Percentiles rank a stretch among this genome's conserved stretches.
These are phyloP conservation scores for Herpailurus yagouaroundi DNA, from an alignment of 2,113 vertebrate genomes.

Conservation along the genomic window DNA sequence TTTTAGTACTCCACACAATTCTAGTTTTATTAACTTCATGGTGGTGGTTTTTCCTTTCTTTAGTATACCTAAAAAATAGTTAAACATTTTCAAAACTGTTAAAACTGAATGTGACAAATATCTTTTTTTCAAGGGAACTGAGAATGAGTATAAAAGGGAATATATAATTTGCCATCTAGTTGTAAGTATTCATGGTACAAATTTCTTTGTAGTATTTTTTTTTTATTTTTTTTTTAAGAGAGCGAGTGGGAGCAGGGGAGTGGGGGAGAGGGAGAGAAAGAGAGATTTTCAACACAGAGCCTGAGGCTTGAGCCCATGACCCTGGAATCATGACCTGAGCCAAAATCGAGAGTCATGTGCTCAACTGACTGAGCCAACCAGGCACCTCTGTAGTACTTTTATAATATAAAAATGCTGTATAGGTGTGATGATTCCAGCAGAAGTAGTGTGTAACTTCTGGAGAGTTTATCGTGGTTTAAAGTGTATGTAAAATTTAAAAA, in stretches of 20 bases:
- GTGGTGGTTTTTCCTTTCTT: not conserved
- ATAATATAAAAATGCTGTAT: not conserved
- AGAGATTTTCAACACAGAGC: too few species aligned
- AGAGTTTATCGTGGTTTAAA: constrained; percentile 9
- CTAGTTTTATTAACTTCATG: not conserved
- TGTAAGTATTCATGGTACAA: not conserved
- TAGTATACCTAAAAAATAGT: not conserved
- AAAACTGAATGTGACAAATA: not conserved
- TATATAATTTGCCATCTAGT: not conserved
- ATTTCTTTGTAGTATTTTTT: constrained; percentile 14
- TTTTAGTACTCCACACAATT: not conserved
- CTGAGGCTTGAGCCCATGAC: too few species aligned
- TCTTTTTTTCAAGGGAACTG: not conserved
- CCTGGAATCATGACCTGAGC: too few species aligned
- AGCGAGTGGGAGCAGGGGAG: too few species aligned
- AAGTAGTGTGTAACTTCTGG: not conserved
- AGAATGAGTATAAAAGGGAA: not conserved
- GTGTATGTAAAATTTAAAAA: not conserved
- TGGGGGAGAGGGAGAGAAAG: too few species aligned
- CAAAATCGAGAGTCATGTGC: too few species aligned
- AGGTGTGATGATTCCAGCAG: not conserved
- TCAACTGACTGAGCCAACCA: too few species aligned
- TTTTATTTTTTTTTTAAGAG: too few species aligned
- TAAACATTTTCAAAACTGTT: not conserved
- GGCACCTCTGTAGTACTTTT: not conserved